Evolutionary conservation across 92 coral and sea anemone species (phyloP).

Genomic region (Palythoa grandis): DNA sequence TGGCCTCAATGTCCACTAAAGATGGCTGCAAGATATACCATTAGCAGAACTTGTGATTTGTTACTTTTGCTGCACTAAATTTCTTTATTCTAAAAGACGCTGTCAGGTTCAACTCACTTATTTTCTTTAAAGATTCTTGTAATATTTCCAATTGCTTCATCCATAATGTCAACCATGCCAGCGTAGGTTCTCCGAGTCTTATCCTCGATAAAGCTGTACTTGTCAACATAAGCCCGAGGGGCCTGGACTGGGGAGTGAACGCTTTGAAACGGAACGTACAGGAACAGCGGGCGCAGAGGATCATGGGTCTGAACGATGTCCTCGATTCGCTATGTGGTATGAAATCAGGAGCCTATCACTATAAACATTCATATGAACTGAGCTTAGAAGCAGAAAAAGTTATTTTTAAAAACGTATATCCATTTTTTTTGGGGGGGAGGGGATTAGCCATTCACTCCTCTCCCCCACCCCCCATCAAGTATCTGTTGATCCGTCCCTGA

Average conservation of each 20-base stretch:
- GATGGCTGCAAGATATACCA: not conserved
- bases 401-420: no score
- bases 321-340: conserved; percentile 54
- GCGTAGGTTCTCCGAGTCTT: conserved; percentile 71
- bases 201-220: conserved; percentile 72
- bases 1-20: no score
- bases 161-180: conserved; percentile 86
- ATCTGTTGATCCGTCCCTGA: no score
- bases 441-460: no score
- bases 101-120: conserved; percentile 45
- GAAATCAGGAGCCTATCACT: no score
- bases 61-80: not conserved
- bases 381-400: no score
- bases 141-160: conserved; percentile 83
- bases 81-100: no score
- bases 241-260: conserved; percentile 86
- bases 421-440: no score
- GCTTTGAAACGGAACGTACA: conserved; percentile 80
- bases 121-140: conserved; percentile 65
- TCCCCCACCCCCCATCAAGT: no score
- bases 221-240: conserved; percentile 63
- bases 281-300: conserved; percentile 64
- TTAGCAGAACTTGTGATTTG: not conserved
- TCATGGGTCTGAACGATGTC: conserved; percentile 63
- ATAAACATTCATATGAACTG: no score